Base-by-base conservation (phyloP, 2,113 vertebrate species). In the Nothoprocta pentlandii region DNA sequence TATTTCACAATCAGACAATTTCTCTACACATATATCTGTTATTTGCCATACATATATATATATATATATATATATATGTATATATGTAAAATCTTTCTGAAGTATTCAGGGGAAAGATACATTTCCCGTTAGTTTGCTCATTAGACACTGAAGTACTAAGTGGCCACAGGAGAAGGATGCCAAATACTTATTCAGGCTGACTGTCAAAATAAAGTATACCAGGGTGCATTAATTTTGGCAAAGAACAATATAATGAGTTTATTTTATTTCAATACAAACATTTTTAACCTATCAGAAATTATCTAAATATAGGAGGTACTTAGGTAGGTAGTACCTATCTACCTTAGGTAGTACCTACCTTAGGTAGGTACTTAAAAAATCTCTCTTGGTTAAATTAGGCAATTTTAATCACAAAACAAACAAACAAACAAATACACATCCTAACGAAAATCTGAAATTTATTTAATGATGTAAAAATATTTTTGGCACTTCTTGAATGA, bases 1-100 rank as follows among this genome's bases (percentile, higher is more conserved):
- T 10, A 5, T 64, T 93, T 64, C 22, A 76, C 12, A 71, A 19
- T 32, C 41, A 59, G 4, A 23, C 0, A 59, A 77, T 54, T 26
- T 77, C 17, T 28, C 80, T 56, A 26, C 2, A 80, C 4, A 71
- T 20, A 22, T 34, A 30, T 69, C 19, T 26, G 4, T 51, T 69
- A 17, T n/a, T 41, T 30, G 9, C 1, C 77, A 2, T 1, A 44
- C 47, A 80, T 2, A 1, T 47, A 42, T 4, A 1, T 2, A 4
- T 0, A 34, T 34, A 34, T 34, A 34, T 34, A 34, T 34, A 34
- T 34, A 34, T 34, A 34, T 34, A 34, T 34, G 5, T 34, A 34
- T 34, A 34, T 34, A 34, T 34, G 5, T 34, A 34, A 34, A 34
- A 34, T 88, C 30, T 59, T 82, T 20, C 32, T 77, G 12, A 89